Conservation (phyloP, 2,888 invertebrate genomes). For the Ochropleura leucogaster region DNA sequence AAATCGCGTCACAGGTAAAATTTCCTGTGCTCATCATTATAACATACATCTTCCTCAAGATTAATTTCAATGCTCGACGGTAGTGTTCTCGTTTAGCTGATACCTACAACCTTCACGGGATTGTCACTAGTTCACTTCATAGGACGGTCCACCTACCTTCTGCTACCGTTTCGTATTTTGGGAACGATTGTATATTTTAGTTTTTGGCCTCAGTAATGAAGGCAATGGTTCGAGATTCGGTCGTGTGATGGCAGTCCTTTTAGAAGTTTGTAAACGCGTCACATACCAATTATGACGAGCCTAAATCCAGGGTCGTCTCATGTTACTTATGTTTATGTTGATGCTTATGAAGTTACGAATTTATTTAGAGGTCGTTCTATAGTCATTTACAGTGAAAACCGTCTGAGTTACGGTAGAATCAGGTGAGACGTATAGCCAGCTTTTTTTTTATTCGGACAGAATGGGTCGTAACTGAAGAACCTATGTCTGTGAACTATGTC, state of each 20-base stretch:
- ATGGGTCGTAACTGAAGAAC: not conserved
- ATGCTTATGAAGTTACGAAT: too few relatives aligned
- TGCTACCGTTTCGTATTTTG: not conserved
- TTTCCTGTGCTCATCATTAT: too few relatives aligned
- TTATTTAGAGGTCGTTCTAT: not conserved
- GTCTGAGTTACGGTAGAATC: not conserved
- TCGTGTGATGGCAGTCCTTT: conserved; percentile 1
- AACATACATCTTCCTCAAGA: not conserved
- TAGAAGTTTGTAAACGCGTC: conserved; percentile 19
- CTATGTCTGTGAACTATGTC: too few relatives aligned
- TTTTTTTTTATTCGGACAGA: not conserved
- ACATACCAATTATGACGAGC: not conserved
- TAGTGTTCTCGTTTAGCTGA: not conserved
- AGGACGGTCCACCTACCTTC: not conserved
- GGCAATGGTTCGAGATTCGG: not conserved
- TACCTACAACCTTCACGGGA: not conserved
- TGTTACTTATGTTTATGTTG: not conserved
- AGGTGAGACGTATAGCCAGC: not conserved
- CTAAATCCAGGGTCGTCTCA: not conserved
- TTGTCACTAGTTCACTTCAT: not conserved
- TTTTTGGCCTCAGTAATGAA: not conserved
- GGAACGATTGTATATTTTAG: too few relatives aligned
- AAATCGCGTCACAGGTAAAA: conserved; percentile 81
- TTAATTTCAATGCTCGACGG: not conserved
- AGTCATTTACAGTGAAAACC: not conserved